Percentiles rank a stretch among this genome's conserved stretches.
phyloP scores from a whole-genome alignment of 2,888 invertebrate species.

The Rhagium mordax region DNA sequence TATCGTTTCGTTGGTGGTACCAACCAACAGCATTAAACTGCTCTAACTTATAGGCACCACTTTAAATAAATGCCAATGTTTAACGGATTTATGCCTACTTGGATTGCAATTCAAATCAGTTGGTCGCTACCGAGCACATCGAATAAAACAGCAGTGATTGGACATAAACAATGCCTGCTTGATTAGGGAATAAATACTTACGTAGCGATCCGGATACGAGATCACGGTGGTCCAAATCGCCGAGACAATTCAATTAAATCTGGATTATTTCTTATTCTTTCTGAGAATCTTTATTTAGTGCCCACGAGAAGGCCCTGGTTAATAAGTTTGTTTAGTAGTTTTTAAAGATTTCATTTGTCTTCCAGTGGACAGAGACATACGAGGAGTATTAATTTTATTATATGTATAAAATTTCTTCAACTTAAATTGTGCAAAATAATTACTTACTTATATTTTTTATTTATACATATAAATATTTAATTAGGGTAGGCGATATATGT shows the following conservation, averaged over 20 bases:
- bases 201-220: constrained; percentile 56
- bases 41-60: constrained; percentile 64
- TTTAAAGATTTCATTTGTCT: neutral
- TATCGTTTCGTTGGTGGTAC: constrained; percentile 32
- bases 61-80: constrained; percentile 66
- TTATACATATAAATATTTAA: too few species aligned
- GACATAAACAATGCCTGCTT: constrained; percentile 68
- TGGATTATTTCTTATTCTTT: constrained; percentile 51
- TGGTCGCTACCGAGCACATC: constrained; percentile 60
- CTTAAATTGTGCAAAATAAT: too few species aligned
- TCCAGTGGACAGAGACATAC: neutral
- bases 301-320: constrained; percentile 17
- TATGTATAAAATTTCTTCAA: too few species aligned
- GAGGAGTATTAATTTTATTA: too few species aligned
- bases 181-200: constrained; percentile 68
- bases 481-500: too few species aligned
- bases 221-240: constrained; percentile 66
- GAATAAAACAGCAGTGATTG: constrained; percentile 64
- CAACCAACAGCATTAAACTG: constrained; percentile 34
- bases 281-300: constrained; percentile 40
- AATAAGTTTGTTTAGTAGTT: neutral
- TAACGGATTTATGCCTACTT: constrained; percentile 66
- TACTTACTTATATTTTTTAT: too few species aligned
- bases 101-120: constrained; percentile 68
- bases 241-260: constrained; percentile 67